Evolutionary conservation across 2,888 invertebrate genomes (phyloP).

Genomic region (Psylliodes chrysocephalus): DNA sequence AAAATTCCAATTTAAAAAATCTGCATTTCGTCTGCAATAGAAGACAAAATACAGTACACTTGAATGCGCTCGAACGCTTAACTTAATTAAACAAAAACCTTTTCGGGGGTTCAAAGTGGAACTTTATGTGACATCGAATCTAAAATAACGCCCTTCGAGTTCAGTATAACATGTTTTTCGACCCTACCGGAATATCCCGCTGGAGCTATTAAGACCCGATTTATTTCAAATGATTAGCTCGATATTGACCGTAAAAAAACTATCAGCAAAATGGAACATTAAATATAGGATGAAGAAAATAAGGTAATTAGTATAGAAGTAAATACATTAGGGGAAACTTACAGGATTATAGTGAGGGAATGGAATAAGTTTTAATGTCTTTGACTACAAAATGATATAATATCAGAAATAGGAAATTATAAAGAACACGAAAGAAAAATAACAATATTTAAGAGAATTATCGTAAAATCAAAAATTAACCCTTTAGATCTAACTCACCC

Average conservation of each 20-base stretch:
- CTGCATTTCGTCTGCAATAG: too few species aligned
- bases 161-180: slow-evolving; percentile 8
- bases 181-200: slow-evolving; percentile 1
- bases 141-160: slow-evolving; percentile 9
- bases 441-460: too few species aligned
- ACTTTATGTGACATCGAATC: slow-evolving; percentile 13
- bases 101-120: slow-evolving; percentile 14
- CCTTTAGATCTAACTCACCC: too few species aligned
- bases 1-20: too few species aligned
- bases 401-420: too few species aligned
- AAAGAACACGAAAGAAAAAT: too few species aligned
- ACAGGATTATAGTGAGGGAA: background rate
- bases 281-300: background rate
- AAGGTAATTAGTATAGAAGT: background rate
- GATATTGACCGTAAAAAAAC: background rate
- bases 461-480: too few species aligned
- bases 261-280: background rate
- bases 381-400: too few species aligned
- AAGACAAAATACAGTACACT: background rate
- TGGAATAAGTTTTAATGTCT: background rate
- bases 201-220: slow-evolving; percentile 7
- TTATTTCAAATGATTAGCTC: slow-evolving; percentile 7
- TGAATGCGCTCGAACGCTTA: background rate
- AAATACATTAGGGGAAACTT: background rate
- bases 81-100: slow-evolving; percentile 19